Percentiles rank a stretch among this genome's conserved stretches.
phyloP scores from a whole-genome alignment of 2,888 invertebrate genomes.

The Cataglyphis cursor region DNA sequence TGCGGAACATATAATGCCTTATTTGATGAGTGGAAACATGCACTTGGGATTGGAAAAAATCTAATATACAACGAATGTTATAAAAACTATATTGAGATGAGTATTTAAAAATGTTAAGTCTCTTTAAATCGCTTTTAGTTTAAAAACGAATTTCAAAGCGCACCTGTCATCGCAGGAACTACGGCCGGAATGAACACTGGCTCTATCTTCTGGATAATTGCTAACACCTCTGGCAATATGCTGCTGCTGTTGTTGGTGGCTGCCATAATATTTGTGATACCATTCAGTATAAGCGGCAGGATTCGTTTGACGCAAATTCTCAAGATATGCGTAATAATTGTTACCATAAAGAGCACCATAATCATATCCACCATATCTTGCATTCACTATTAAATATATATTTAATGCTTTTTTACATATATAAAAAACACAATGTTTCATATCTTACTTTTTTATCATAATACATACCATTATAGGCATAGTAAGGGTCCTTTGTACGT shows the following conservation, averaged over 20 bases:
- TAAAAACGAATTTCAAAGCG: slow-evolving; percentile 69
- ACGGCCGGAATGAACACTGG: slow-evolving; percentile 94
- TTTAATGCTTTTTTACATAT: slow-evolving; percentile 13
- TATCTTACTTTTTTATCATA: background rate
- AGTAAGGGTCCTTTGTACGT: slow-evolving; percentile 83
- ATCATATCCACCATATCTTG: slow-evolving; percentile 82
- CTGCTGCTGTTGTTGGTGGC: slow-evolving; percentile 81
- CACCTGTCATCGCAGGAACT: slow-evolving; percentile 93
- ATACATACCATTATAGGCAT: slow-evolving; percentile 81
- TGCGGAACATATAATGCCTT: slow-evolving; percentile 82
- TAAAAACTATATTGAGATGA: slow-evolving; percentile 52
- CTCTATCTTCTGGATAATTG: slow-evolving; percentile 90
- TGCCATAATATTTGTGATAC: slow-evolving; percentile 92
- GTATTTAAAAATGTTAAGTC: slow-evolving; percentile 13
- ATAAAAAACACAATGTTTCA: background rate
- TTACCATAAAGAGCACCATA: slow-evolving; percentile 82
- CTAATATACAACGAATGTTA: slow-evolving; percentile 79
- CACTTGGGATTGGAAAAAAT: slow-evolving; percentile 81
- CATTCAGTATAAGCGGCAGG: slow-evolving; percentile 93
- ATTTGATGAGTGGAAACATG: slow-evolving; percentile 83
- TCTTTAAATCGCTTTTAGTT: slow-evolving; percentile 31
- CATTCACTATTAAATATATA: slow-evolving; percentile 8
- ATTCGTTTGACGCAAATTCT: slow-evolving; percentile 92
- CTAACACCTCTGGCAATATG: slow-evolving; percentile 76
- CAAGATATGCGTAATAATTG: slow-evolving; percentile 91